Percentiles rank a stretch among this genome's conserved stretches.
Evolutionary conservation across 2,797 vertebrate species (phyloP).

Genomic region (Phataginus tricuspis): DNA sequence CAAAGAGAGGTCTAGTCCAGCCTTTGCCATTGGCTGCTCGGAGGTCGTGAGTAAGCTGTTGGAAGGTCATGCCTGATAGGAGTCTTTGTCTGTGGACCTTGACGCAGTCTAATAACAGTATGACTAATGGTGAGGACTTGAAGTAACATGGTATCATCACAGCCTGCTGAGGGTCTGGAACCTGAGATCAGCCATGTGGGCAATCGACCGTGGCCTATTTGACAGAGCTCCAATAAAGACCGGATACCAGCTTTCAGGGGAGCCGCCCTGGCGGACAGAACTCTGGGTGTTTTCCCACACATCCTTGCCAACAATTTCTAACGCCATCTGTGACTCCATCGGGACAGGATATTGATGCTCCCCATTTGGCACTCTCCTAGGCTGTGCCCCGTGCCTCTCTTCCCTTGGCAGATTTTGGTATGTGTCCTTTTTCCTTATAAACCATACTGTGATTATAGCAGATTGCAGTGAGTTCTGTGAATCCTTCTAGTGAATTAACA

Average conservation of each 20-base stretch:
- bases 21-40: neutral
- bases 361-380: neutral
- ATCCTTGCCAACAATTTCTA: neutral
- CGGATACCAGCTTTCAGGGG: neutral
- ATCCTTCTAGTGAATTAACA: neutral
- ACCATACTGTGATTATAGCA: neutral
- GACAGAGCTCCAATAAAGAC: neutral
- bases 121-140: neutral
- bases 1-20: neutral
- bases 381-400: neutral
- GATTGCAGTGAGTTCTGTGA: neutral
- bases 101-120: neutral
- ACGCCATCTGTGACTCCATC: neutral
- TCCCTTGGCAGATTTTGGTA: neutral
- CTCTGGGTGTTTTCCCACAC: neutral
- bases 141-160: neutral
- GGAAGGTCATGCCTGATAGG: neutral
- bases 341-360: neutral
- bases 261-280: neutral
- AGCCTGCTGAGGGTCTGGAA: neutral
- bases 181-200: neutral
- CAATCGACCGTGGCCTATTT: fast-evolving
- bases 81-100: neutral
- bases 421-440: neutral
- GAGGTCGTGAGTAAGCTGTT: neutral